A percentile compares a stretch with the other conserved stretches of the same genome.
Evolutionary conservation across 2,888 invertebrate species (phyloP).

Genomic region (Leptopilina myrica): DNA sequence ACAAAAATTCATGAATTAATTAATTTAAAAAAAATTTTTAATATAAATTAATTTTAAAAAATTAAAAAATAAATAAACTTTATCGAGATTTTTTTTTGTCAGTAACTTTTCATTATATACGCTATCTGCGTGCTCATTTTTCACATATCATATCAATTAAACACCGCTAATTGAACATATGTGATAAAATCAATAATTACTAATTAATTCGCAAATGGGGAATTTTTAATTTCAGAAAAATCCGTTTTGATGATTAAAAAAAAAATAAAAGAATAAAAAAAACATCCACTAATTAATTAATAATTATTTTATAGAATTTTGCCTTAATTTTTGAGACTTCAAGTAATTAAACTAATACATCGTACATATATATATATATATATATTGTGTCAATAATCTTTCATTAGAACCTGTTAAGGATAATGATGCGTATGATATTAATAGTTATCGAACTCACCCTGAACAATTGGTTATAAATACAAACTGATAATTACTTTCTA

Average conservation of each 20-base stretch:
- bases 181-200: constrained; percentile 13
- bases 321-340: neutral
- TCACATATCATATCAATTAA: neutral
- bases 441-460: neutral
- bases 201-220: neutral
- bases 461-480: neutral
- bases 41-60: too few species aligned
- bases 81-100: neutral
- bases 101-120: neutral
- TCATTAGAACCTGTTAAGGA: neutral
- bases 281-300: constrained; percentile 1
- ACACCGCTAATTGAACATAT: neutral
- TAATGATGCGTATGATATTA: neutral
- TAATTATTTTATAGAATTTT: neutral
- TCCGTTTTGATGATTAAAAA: too few species aligned
- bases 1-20: too few species aligned
- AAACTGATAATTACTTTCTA: neutral
- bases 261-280: neutral
- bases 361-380: neutral
- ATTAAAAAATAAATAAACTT: too few species aligned
- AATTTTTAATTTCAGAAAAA: constrained; percentile 2
- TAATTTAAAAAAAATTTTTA: too few species aligned
- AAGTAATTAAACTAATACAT: neutral
- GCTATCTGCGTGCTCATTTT: neutral
- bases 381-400: neutral